Percentiles rank a stretch among this genome's conserved stretches.
These are phyloP conservation scores for Mylabris phalerata DNA, from an alignment of 1,140 invertebrate genomes.

Conservation along the genomic window DNA sequence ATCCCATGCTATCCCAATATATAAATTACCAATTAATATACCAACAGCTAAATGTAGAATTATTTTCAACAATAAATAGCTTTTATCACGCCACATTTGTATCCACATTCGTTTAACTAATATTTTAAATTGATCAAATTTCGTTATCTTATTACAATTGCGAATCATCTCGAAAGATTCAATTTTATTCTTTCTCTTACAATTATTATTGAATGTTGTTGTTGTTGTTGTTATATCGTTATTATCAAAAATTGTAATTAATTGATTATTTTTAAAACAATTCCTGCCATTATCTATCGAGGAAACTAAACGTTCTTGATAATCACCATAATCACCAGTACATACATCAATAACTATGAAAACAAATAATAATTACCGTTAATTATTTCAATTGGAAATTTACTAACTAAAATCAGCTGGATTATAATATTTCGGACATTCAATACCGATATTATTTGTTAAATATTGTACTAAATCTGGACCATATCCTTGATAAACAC, in stretches of 20 bases:
- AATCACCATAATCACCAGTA: constrained; percentile 64
- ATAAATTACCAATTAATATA: constrained; percentile 60
- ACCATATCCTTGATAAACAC: constrained; percentile 64
- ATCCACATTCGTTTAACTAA: constrained; percentile 60
- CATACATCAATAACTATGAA: constrained; percentile 70
- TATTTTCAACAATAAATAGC: constrained; percentile 61
- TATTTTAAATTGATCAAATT: constrained; percentile 53
- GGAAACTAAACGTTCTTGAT: constrained; percentile 46
- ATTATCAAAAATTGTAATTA: constrained; percentile 3
- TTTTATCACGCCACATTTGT: constrained; percentile 68
- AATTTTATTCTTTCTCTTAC: no score
- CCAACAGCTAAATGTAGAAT: constrained; percentile 62
- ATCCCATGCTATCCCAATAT: constrained; percentile 64
- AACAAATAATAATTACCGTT: constrained; percentile 18
- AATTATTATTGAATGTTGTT: background rate
- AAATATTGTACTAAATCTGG: constrained; percentile 64
- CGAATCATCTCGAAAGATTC: no score
- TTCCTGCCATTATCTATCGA: constrained; percentile 54
- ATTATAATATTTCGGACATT: constrained; percentile 71
- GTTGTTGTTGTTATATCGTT: background rate
- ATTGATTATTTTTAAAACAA: constrained; percentile 3
- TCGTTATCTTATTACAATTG: background rate
- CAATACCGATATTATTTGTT: constrained; percentile 50
- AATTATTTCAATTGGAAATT: background rate
- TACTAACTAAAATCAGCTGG: constrained; percentile 74